Evolutionary conservation across 2,113 vertebrate genomes (phyloP), one percentile per base, ranked within the genome.

Genomic region (Progne subis): DNA sequence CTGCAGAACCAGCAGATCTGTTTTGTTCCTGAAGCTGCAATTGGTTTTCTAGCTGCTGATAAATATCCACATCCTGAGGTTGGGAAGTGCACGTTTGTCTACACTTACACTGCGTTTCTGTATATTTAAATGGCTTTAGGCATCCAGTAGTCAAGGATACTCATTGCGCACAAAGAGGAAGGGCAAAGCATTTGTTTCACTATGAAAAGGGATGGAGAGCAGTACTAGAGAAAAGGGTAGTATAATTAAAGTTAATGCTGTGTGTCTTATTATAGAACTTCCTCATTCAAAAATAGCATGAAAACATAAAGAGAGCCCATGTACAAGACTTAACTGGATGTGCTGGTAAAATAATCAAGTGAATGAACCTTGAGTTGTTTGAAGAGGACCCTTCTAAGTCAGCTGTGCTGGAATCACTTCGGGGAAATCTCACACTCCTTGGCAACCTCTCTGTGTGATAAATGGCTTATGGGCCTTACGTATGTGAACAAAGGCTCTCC

Each of bases 301-400:
- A 81, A 93, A 81, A 64, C 28, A 52, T 75, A 88, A 76, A 53
- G 79, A 20, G 77, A 86, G 26, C 19, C 34, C 3, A 0, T 21
- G 46, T 55, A 41, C 76, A 90, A 14, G 76, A 26, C 32, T 46
- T 49, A 81, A 39, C 89, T 83, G 39, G 83, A 52, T 63, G 23
- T 94, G 28, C 76, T 92, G 46, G 25, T 94, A 43, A 80, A 94
- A 65, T 86, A 84, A 60, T 52, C 31, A 82, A 80, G 71, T 63
- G 90, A 87, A 86, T 85, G 80, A 89, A 92, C 52, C 43, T 79
- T 37, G 55, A 96, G 91, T 76, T 71, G 47, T 60, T 52, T 63
- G 79, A 83, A 82, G 88, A 86, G 86, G 64, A 7, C 17, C 72
- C 31, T 95, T 95, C 77, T 90, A 57, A 76, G 37, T 87, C 77